Conservation (phyloP, 2,113 vertebrate genomes). For the Trochalopteron elliotii region DNA sequence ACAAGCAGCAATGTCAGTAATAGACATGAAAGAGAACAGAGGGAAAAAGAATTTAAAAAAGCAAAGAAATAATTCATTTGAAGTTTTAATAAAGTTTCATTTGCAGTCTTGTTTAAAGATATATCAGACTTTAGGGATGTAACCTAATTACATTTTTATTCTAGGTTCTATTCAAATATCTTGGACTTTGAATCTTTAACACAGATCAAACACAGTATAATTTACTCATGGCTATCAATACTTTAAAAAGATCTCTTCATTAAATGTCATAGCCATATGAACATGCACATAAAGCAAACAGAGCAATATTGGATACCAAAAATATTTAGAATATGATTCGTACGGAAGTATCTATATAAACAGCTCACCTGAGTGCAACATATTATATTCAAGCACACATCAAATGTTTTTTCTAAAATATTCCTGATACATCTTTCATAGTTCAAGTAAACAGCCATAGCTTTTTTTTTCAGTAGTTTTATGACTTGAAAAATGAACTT, state of each 20-base stretch:
- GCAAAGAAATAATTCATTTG: constrained; percentile 83
- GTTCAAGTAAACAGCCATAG: neutral
- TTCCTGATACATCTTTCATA: neutral
- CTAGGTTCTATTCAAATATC: constrained; percentile 74
- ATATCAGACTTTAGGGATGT: constrained; percentile 82
- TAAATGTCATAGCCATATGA: constrained; percentile 79
- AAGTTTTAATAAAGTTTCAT: constrained; percentile 83
- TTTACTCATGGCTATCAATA: constrained; percentile 87
- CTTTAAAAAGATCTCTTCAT: constrained; percentile 85
- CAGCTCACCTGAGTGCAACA: neutral
- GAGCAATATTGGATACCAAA: constrained; percentile 17
- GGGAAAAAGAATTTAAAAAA: constrained; percentile 73
- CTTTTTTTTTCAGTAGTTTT: neutral
- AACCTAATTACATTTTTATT: constrained; percentile 83
- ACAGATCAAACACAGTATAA: constrained; percentile 83
- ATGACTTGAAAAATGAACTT: neutral
- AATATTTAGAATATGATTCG: neutral
- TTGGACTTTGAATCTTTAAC: constrained; percentile 77
- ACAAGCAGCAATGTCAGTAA: constrained; percentile 73
- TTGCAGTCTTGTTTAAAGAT: constrained; percentile 82
- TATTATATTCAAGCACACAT: neutral
- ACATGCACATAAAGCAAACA: constrained; percentile 31
- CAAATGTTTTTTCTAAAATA: neutral
- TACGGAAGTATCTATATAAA: neutral
- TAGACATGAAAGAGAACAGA: constrained; percentile 79